Base-by-base conservation (phyloP, 2,113 vertebrate genomes). In the Leuciscus idus region DNA sequence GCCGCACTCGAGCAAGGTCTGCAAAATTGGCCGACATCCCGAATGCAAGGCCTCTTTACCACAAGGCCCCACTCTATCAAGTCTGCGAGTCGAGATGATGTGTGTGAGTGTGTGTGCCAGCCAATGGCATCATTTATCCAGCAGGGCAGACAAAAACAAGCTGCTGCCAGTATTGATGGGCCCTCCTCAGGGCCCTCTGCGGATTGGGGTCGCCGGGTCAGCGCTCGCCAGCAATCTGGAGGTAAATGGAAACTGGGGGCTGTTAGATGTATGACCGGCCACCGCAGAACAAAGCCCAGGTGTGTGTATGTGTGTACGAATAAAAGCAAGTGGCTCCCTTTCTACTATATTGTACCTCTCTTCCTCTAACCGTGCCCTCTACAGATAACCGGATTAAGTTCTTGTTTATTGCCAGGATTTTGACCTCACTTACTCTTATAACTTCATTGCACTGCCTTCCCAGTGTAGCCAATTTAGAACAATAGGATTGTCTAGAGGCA, bases 141-240 rank as follows among this genome's bases (percentile, higher is more conserved):
- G 59, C 86, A 89, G 91, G 89, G 89, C 83, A 85, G 92, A 89
- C 88, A 91, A 93, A 93, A 92, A 90, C 92, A 93, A 93, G 91
- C 91, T 91, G 91, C 93, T 94, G 93, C 93, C 92, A 93, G 90
- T 92, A 92, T 93, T 92, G 90, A 92, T 93, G 93, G 89, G 86
- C 90, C 79, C 85, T 92, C 87, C 91, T 87, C 88, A 85, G 89
- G 92, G 83, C 92, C 92, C 92, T 91, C 91, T 93, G 93, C 90
- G 93, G 92, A 95, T 94, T 93, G 93, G 91, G 94, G 90, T 93
- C 92, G n/a, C 92, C 77, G 92, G 93, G 93, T 94, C 93, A 92
- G 55, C 88, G 91, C 93, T 93, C 92, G 88, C 93, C 92, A 90
- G 91, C 91, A 93, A 92, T 95, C 92, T 91, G 90, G 92, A 93